A percentile compares a stretch with the other conserved stretches of the same genome.
phyloP scores from a whole-genome alignment of 2,888 invertebrate species.

The Tenthredo livida region DNA sequence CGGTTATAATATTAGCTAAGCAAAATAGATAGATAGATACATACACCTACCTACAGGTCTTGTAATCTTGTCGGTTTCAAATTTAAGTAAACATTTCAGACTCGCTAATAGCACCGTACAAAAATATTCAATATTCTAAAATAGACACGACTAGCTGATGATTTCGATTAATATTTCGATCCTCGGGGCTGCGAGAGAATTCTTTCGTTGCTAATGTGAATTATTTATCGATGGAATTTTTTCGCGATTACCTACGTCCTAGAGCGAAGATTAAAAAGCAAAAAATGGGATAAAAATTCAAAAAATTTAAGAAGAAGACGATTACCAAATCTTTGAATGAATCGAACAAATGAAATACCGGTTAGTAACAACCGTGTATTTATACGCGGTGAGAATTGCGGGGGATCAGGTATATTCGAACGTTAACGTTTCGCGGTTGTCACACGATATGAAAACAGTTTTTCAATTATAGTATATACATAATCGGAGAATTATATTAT shows the following conservation, averaged over 20 bases:
- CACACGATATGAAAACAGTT: constrained; percentile 17
- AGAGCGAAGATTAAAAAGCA: neutral
- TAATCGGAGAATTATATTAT: constrained; percentile 13
- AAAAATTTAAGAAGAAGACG: neutral
- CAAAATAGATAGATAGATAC: neutral
- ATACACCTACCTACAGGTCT: neutral
- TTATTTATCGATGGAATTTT: neutral
- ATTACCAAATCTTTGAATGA: neutral
- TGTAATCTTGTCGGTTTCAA: neutral
- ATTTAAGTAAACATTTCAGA: constrained; percentile 27
- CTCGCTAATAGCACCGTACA: neutral
- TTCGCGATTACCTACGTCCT: neutral
- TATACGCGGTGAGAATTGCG: neutral
- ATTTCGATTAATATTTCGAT: neutral
- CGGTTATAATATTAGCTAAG: constrained; percentile 11
- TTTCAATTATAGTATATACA: neutral
- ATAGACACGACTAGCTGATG: neutral
- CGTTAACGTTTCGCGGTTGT: neutral
- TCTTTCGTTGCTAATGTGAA: neutral
- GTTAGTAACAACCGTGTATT: constrained; percentile 31
- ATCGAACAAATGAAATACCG: constrained; percentile 12
- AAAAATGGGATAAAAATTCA: too few species aligned
- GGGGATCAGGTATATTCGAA: neutral
- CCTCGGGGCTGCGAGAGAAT: neutral
- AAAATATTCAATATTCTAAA: neutral